Evolutionary conservation across 2,113 vertebrate species (phyloP).

Genomic region (Larimichthys crocea): DNA sequence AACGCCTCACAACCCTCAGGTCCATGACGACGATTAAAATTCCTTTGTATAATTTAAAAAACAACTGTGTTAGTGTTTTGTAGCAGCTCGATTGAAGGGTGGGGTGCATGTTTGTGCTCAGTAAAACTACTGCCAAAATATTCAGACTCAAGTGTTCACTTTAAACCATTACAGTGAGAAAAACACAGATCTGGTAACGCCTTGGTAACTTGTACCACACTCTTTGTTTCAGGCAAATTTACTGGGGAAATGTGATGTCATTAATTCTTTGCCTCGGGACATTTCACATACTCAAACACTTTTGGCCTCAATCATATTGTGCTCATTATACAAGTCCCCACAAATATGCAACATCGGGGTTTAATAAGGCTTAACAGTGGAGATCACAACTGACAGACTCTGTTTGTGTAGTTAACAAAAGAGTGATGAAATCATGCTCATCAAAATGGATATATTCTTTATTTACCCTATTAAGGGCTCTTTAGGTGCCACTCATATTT

Average conservation of each 20-base stretch:
- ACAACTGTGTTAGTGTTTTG: conserved; percentile 24
- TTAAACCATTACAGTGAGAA: not conserved
- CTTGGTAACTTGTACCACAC: conserved; percentile 10
- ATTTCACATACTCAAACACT: conserved; percentile 45
- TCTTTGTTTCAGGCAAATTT: conserved; percentile 32
- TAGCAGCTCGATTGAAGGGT: conserved; percentile 15
- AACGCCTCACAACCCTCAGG: conserved; percentile 28
- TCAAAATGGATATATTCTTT: not conserved
- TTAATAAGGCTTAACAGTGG: conserved; percentile 22
- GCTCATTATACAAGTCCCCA: conserved; percentile 43
- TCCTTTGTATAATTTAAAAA: conserved; percentile 45
- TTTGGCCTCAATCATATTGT: conserved; percentile 22
- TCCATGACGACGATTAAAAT: conserved; percentile 56
- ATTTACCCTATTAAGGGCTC: not conserved
- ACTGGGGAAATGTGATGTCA: conserved; percentile 46
- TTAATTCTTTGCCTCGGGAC: conserved; percentile 37
- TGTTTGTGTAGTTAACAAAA: conserved; percentile 33
- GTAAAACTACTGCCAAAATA: conserved; percentile 23
- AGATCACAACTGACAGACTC: conserved; percentile 32
- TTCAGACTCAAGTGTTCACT: not conserved
- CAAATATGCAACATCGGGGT: conserved; percentile 57
- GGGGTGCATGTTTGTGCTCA: conserved; percentile 17
- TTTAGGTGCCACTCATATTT: not conserved
- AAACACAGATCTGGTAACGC: not conserved
- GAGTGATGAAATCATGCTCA: conserved; percentile 17